Conservation (phyloP, 2,113 vertebrate genomes). For the Bothrops jararaca region DNA sequence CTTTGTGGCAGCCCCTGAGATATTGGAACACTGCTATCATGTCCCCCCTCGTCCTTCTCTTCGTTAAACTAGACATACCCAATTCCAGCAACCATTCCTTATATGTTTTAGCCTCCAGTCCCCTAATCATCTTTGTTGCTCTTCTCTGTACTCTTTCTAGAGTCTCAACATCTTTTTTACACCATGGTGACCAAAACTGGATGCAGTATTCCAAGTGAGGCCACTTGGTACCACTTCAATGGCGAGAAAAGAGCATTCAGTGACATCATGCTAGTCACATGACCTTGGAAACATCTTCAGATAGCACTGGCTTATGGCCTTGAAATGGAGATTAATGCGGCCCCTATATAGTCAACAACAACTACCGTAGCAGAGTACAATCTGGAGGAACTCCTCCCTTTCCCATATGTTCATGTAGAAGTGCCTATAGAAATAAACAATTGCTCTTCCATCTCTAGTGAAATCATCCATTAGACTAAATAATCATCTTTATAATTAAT, state of each 20-base stretch:
- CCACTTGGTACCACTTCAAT: background rate
- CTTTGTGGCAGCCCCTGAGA: too few relatives aligned
- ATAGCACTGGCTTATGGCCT: background rate
- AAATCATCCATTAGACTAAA: background rate
- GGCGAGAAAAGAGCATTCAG: background rate
- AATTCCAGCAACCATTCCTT: too few relatives aligned
- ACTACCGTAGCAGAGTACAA: background rate
- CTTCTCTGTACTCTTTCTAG: too few relatives aligned
- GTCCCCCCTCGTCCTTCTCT: too few relatives aligned
- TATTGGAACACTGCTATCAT: too few relatives aligned
- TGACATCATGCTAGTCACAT: background rate
- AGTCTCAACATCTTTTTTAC: too few relatives aligned
- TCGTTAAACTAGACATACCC: too few relatives aligned
- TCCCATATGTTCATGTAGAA: background rate
- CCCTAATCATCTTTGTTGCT: too few relatives aligned
- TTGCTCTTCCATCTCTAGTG: background rate
- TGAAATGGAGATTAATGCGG: background rate
- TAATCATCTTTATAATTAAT: slow-evolving; percentile 26
- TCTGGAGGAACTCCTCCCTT: background rate
- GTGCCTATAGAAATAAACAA: background rate
- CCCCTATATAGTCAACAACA: background rate
- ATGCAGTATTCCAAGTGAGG: too few relatives aligned
- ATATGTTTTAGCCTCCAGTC: too few relatives aligned
- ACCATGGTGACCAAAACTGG: too few relatives aligned
- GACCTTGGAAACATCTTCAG: background rate